Percentiles rank a stretch among this genome's conserved stretches.
phyloP scores from a whole-genome alignment of 2,113 vertebrate genomes.

The Myotis davidii region DNA sequence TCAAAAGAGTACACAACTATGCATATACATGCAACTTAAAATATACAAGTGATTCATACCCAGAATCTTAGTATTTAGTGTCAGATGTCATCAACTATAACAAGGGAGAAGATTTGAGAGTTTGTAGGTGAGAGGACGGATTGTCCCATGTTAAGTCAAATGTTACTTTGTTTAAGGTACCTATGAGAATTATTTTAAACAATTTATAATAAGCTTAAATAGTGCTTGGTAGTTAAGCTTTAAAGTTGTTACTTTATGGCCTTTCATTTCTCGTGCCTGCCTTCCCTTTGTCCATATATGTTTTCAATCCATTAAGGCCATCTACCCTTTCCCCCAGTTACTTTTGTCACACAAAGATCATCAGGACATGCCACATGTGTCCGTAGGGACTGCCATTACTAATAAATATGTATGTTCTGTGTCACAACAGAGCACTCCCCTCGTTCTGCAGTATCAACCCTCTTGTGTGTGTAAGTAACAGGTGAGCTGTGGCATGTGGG shows the following conservation, averaged over 20 bases:
- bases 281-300: slow-evolving; percentile 33
- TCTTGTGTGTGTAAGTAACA: slow-evolving; percentile 87
- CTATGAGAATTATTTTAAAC: slow-evolving; percentile 58
- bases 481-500: slow-evolving; percentile 80
- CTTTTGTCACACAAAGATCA: slow-evolving; percentile 84
- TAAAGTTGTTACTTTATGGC: slow-evolving; percentile 58
- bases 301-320: slow-evolving; percentile 81
- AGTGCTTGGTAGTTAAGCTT: slow-evolving; percentile 63
- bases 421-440: slow-evolving; percentile 83
- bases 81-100: slow-evolving; percentile 35
- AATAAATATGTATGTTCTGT: slow-evolving; percentile 87
- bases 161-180: slow-evolving; percentile 20
- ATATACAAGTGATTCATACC: not conserved
- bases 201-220: slow-evolving; percentile 41
- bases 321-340: slow-evolving; percentile 77
- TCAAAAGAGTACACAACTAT: not conserved
- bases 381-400: slow-evolving; percentile 81
- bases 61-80: slow-evolving; percentile 54
- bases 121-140: slow-evolving; percentile 50
- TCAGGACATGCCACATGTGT: slow-evolving; percentile 77
- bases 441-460: slow-evolving; percentile 83
- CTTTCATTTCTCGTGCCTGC: slow-evolving; percentile 51
- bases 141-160: slow-evolving; percentile 10
- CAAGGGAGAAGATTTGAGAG: slow-evolving; percentile 64
- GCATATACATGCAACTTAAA: not conserved